Base-by-base conservation (phyloP, 2,113 vertebrate genomes). In the Notiomystis cincta region DNA sequence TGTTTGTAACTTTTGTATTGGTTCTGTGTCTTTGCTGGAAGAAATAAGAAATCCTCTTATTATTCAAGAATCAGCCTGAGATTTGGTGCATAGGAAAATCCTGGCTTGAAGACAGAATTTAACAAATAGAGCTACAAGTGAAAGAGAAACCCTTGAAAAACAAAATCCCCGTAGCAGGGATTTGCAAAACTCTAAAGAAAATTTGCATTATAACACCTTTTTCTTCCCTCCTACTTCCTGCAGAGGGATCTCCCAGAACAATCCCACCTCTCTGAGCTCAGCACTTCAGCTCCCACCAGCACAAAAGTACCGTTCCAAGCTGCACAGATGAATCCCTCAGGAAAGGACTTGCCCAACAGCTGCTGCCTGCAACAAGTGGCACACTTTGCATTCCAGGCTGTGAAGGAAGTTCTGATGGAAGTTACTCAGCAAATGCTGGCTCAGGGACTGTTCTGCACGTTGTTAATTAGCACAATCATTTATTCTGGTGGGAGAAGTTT, bases 201-300 rank as follows among this genome's bases (percentile, higher is more conserved):
- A 97, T 92, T 95, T 97, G 72, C 89, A 96, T 96, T 91, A 80
- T 61, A 95, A 85, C 76, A 84, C 40, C 54, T 77, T 95, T 81
- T 82, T 92, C 71, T 64, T 7, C 33, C 66, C 42, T 87, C 72
- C 72, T 83, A 3, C 73, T 96, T 92, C 81, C 64, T 85, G 58
- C 40, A 31, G 77, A 85, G 78, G 71, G 40, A 82, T 85, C n/a
- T 92, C 28, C 77, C 50, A 45, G 70, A 90, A 90, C 87, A 90
- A 95, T 80, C 73, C 62, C 67, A 72, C 31, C 77, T 87, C 93
- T 89, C 6, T 70, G 73, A 91, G 73, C 53, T 77, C 86, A 67
- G 31, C 66, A 60, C 80, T 93, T 70, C 62, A 66, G 54, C 62
- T 67, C 33, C 45, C 67, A 35, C 87, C 35, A 58, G 37, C 13